Evolutionary conservation across 1,140 invertebrate genomes (phyloP).

Genomic region (Vollenhovia emeryi): DNA sequence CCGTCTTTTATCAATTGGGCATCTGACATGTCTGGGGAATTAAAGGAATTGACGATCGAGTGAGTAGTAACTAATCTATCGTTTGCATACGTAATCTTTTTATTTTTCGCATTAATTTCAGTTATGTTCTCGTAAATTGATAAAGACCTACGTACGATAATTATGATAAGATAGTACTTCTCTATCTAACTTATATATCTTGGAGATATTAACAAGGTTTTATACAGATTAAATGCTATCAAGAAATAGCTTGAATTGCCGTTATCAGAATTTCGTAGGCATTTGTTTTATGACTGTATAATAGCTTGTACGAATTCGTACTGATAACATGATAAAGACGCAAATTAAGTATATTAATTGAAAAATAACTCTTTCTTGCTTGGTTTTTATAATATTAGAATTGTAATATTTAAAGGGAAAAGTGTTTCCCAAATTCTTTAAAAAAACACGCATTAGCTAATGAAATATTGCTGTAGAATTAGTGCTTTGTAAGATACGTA

Average conservation of each 20-base stretch:
- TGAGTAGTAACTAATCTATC: constrained; percentile 50
- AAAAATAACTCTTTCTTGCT: neutral
- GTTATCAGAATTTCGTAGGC: neutral
- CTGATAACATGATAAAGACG: neutral
- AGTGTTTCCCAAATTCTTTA: neutral
- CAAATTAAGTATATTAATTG: neutral
- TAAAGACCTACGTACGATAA: neutral
- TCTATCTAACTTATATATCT: neutral
- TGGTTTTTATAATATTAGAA: neutral
- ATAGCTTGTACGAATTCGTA: neutral
- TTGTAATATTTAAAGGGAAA: neutral
- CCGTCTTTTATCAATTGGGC: constrained; percentile 4
- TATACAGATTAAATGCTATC: neutral
- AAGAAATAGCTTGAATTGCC: neutral
- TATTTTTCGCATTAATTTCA: neutral
- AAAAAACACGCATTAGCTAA: neutral
- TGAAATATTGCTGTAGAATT: neutral
- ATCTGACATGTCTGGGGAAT: constrained; percentile 33
- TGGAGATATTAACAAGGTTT: neutral
- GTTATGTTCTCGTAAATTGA: neutral
- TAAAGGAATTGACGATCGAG: constrained; percentile 53
- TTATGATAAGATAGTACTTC: constrained; percentile 7
- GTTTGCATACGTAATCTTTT: neutral
- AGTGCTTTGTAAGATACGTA: neutral
- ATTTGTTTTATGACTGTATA: neutral